Conservation (phyloP, 2,113 vertebrate species). For the Coracopsis vasa region DNA sequence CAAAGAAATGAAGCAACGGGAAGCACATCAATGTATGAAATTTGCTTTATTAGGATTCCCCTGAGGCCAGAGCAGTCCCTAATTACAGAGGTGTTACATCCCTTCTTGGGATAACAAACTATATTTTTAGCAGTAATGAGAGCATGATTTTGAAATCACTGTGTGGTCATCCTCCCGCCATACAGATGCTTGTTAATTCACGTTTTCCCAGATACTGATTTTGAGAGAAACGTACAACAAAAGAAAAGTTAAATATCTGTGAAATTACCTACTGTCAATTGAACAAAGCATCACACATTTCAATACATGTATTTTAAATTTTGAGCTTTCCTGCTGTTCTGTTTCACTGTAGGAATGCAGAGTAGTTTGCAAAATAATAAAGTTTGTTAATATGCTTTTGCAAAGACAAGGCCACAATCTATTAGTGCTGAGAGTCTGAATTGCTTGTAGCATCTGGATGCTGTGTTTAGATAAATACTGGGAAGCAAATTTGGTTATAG, state of each 20-base stretch:
- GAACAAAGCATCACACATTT: background rate
- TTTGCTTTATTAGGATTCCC: conserved; percentile 74
- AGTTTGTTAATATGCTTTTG: background rate
- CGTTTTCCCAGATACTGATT: conserved; percentile 30
- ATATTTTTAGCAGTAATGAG: conserved; percentile 56
- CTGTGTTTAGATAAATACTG: background rate
- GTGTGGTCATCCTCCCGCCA: conserved; percentile 20
- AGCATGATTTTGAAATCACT: conserved; percentile 60
- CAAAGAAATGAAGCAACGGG: conserved; percentile 73
- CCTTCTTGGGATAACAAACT: conserved; percentile 65
- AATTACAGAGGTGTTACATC: conserved; percentile 68
- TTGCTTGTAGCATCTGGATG: background rate
- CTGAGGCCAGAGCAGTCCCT: conserved; percentile 50
- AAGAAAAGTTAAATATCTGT: background rate
- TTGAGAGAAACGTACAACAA: background rate
- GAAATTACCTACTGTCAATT: background rate
- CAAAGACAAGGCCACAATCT: background rate
- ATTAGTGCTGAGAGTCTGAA: background rate
- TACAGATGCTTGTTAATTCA: conserved; percentile 56
- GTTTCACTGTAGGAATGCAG: background rate
- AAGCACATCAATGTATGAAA: conserved; percentile 71
- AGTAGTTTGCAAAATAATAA: background rate
- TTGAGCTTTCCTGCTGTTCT: background rate
- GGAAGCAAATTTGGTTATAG: background rate
- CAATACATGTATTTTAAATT: background rate